phyloP scores from a whole-genome alignment of 2,888 invertebrate species.

The Ornithoptera priamus region DNA sequence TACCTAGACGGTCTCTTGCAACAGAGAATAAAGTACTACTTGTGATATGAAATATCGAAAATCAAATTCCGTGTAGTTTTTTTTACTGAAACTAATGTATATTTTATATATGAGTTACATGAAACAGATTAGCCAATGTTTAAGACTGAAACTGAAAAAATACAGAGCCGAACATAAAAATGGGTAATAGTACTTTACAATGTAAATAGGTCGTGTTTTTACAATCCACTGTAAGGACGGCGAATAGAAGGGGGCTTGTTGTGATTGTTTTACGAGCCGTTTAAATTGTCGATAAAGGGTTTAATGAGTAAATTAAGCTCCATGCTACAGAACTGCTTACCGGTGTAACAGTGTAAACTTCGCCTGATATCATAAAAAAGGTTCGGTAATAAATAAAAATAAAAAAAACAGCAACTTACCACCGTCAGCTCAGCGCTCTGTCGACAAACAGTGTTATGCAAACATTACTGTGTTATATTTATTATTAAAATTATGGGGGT shows the following conservation, averaged over 20 bases:
- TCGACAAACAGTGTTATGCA: too few species aligned
- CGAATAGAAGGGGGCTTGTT: constrained; percentile 55
- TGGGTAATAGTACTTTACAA: constrained; percentile 7
- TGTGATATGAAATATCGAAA: too few species aligned
- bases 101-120: not conserved
- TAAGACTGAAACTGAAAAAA: constrained; percentile 16
- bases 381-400: not conserved
- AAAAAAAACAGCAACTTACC: too few species aligned
- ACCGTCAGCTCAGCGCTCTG: too few species aligned
- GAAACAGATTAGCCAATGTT: not conserved
- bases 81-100: not conserved
- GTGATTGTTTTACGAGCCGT: constrained; percentile 66
- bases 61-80: not conserved
- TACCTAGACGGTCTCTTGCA: too few species aligned
- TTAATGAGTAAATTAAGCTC: constrained; percentile 68
- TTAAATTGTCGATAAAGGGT: constrained; percentile 64
- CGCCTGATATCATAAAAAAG: not conserved
- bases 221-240: constrained; percentile 42
- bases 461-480: too few species aligned
- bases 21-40: too few species aligned
- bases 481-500: too few species aligned
- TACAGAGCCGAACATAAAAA: constrained; percentile 17
- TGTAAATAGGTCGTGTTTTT: constrained; percentile 33
- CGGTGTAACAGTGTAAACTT: constrained; percentile 32
- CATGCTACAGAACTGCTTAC: constrained; percentile 40